These are phyloP conservation scores for Dissostichus mawsoni DNA, from an alignment of 2,113 vertebrate genomes.

Conservation along the genomic window DNA sequence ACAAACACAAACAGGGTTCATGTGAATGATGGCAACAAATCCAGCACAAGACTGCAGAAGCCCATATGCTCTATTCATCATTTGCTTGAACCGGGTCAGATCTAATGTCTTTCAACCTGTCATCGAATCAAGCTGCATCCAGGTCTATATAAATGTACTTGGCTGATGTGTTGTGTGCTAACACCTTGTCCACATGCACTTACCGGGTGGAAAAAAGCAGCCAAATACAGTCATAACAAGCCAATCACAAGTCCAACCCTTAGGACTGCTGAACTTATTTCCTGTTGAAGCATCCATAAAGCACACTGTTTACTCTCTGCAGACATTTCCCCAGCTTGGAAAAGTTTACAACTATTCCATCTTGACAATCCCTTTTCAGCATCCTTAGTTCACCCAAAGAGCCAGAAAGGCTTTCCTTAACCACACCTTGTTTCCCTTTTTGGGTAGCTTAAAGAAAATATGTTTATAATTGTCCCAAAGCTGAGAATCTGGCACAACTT, in stretches of 20 bases:
- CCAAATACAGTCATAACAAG: conserved; percentile 27
- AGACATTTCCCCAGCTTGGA: conserved; percentile 44
- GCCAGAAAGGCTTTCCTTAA: conserved; percentile 4
- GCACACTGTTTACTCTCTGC: conserved; percentile 49
- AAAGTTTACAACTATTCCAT: conserved; percentile 45
- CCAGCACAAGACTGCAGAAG: conserved; percentile 22
- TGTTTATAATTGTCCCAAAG: no score
- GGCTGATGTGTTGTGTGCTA: conserved; percentile 51
- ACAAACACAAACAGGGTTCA: conserved; percentile 41
- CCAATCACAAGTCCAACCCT: conserved; percentile 3
- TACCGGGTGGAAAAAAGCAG: conserved; percentile 46
- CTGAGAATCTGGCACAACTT: background rate
- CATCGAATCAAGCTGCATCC: conserved; percentile 31
- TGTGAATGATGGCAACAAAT: conserved; percentile 46
- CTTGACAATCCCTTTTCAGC: conserved; percentile 31
- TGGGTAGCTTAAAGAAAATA: background rate
- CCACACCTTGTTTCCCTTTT: background rate
- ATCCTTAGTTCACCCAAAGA: conserved; percentile 8
- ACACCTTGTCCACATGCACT: conserved; percentile 55
- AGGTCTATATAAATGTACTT: conserved; percentile 20
- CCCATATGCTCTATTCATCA: conserved; percentile 51
- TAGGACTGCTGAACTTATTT: conserved; percentile 47
- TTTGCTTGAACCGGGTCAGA: conserved; percentile 23
- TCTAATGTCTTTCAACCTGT: conserved; percentile 33
- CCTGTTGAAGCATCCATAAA: conserved; percentile 49